Percentiles rank a stretch among this genome's conserved stretches.
Evolutionary conservation across 30 jellyfish, hydroid and myxozoan species (phyloP).

Genomic region (Chrysaora quinquecirrha): DNA sequence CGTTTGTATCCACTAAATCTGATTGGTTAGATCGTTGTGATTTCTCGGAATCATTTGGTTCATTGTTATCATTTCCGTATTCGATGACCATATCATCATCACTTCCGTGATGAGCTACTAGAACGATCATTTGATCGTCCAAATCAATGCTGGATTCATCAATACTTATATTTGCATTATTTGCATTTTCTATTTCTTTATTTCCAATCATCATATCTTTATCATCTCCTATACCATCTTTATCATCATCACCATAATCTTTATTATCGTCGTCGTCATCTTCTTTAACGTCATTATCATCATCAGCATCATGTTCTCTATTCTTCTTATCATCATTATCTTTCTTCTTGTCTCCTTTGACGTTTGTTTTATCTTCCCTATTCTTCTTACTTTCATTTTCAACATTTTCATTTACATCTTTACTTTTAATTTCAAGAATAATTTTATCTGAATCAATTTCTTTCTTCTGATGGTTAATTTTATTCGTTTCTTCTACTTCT

Average conservation of each 20-base stretch:
- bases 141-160: conserved; percentile 41
- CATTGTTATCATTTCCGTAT: conserved; percentile 27
- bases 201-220: neutral
- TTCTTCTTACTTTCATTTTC: neutral
- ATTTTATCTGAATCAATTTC: neutral
- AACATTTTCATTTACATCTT: neutral
- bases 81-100: conserved; percentile 65
- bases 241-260: neutral
- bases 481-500: neutral
- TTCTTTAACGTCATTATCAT: neutral
- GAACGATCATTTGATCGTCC: conserved; percentile 64
- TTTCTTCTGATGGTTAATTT: neutral
- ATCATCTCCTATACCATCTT: neutral
- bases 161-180: neutral
- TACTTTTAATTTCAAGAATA: neutral
- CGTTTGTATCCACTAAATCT: neutral
- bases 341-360: neutral
- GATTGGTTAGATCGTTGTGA: neutral
- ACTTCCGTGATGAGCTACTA: conserved; percentile 79
- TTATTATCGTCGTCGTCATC: no score
- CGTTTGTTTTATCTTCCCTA: neutral
- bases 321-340: neutral
- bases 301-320: neutral
- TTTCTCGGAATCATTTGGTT: conserved; percentile 16
- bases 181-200: neutral